phyloP scores from a whole-genome alignment of 1,140 invertebrate genomes.

The Zaprionus camerounensis region DNA sequence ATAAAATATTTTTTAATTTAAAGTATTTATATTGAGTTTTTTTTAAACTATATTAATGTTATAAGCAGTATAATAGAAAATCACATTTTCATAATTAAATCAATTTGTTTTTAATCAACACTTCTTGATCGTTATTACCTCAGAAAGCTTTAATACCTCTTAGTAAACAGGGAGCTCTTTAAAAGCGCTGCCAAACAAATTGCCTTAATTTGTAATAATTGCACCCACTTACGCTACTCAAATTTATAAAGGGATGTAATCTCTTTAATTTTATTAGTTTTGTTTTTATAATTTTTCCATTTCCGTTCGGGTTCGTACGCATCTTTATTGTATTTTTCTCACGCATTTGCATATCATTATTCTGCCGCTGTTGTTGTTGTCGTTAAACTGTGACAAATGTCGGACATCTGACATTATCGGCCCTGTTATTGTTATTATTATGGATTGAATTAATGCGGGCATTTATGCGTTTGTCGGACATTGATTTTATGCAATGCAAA shows the following conservation, averaged over 20 bases:
- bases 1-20: too few relatives aligned
- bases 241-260: conserved; percentile 55
- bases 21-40: too few relatives aligned
- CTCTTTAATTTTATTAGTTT: conserved; percentile 71
- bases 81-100: too few relatives aligned
- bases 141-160: not conserved
- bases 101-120: too few relatives aligned
- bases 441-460: conserved; percentile 58
- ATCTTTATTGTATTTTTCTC: conserved; percentile 29
- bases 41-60: too few relatives aligned
- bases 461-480: conserved; percentile 40
- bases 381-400: conserved; percentile 63
- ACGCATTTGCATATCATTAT: conserved; percentile 57
- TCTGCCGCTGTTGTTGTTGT: conserved; percentile 16
- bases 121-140: too few relatives aligned
- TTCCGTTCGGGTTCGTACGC: conserved; percentile 13
- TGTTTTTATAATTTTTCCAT: conserved; percentile 39
- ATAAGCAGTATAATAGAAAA: too few relatives aligned
- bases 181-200: not conserved
- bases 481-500: conserved; percentile 19
- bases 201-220: conserved; percentile 42
- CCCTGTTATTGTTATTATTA: conserved; percentile 48
- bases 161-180: not conserved
- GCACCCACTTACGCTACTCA: conserved; percentile 30
- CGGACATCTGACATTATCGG: conserved; percentile 53